Percentiles rank a stretch among this genome's conserved stretches.
Conservation (phyloP, 2,113 vertebrate genomes). For the Spheniscus mendiculus region DNA sequence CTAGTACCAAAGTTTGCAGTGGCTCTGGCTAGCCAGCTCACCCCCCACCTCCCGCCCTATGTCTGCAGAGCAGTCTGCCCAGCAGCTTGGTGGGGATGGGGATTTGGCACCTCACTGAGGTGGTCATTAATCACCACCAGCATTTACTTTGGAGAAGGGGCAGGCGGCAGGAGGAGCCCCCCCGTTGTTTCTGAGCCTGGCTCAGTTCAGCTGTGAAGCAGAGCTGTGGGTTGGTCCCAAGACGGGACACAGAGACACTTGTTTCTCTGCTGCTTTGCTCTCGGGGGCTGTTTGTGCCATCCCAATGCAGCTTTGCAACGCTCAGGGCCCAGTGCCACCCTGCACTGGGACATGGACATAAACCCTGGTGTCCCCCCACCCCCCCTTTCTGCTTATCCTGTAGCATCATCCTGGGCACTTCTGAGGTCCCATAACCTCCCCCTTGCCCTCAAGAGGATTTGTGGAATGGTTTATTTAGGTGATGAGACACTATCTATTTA, state of each 20-base stretch:
- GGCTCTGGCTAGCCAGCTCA: not conserved
- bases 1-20: not conserved
- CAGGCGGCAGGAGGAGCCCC: not conserved
- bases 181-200: not conserved
- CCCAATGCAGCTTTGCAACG: not conserved
- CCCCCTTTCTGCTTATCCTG: not conserved
- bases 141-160: not conserved
- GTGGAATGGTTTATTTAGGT: not conserved
- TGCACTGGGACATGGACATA: not conserved
- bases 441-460: not conserved
- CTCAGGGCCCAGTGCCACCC: not conserved
- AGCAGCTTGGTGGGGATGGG: not conserved
- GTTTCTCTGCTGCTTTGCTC: not conserved
- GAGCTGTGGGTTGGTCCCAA: not conserved
- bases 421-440: not conserved
- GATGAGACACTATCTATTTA: not conserved
- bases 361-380: accelerated
- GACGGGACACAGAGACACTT: accelerated
- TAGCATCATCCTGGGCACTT: no score
- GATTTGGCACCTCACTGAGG: not conserved
- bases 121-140: not conserved
- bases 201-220: not conserved
- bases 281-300: not conserved
- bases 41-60: no score
- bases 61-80: not conserved